Evolutionary conservation across 1,140 invertebrate genomes (phyloP), one percentile per base, ranked within the genome.

Genomic region (Lordiphosa stackelbergi): DNA sequence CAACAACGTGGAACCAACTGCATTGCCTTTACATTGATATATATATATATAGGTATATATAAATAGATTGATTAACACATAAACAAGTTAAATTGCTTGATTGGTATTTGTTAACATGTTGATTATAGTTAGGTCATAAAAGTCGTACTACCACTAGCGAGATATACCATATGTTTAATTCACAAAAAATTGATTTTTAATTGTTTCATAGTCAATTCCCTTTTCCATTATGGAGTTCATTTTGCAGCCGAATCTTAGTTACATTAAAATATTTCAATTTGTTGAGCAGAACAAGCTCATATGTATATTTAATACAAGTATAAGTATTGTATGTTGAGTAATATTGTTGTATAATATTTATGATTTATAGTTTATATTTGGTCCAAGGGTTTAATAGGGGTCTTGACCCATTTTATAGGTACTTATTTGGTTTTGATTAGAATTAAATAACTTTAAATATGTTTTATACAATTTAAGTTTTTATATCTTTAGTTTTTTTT

Each of bases 1-100:
- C 22, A 5, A 5, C 22, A 24, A 24, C 22, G 7, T 56, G 75
- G 66, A 71, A 78, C 74, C 75, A 78, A 81, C 75, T 57, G 66
- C 54, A 12, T 66, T 52, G 58, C 63, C 38, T 19, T 37, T 53
- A 19, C 24, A 54, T 40, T 37, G 1, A 12, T 22, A 19, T 47
- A 56, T 53, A 53, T 47, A 19, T 19, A 19, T 19, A 19, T 19
- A 19, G 16, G 35, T 34, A 57, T 47, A 45, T 16, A 22, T 37
- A 49, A 10, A 31, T 28, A 46, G 22, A 46, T 46, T 12, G 43
- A 9, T 28, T 49, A 57, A 45, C 10, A 8, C 42, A 43, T 40
- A 35, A 47, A 61, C 11, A 24, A 22, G 24, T 34, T 43, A 42
- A 58, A 55, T 54, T 62, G 16, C 68, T 78, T 51, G 61, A 58